A percentile compares a stretch with the other conserved stretches of the same genome.
Evolutionary conservation across 2,797 vertebrate genomes (phyloP).

Genomic region (Alcedo atthis): DNA sequence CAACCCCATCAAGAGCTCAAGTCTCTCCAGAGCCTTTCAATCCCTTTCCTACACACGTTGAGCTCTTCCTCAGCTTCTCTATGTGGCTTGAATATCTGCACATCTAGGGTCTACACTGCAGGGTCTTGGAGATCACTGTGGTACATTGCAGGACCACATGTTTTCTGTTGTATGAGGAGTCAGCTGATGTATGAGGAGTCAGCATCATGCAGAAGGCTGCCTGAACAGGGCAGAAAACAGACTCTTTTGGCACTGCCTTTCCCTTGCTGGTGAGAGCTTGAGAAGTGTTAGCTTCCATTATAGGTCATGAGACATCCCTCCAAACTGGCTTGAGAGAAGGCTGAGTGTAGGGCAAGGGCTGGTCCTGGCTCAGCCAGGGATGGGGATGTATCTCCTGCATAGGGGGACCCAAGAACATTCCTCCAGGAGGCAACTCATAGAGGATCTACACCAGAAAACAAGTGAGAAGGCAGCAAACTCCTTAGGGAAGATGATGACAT

Average conservation of each 20-base stretch:
- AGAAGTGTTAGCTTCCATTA: neutral
- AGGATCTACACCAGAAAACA: neutral
- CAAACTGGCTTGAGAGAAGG: neutral
- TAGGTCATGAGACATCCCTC: neutral
- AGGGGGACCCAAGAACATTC: neutral
- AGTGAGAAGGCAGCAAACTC: neutral
- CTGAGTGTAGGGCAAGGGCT: neutral
- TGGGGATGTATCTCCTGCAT: neutral
- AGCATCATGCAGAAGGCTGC: neutral
- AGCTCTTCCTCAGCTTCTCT: neutral
- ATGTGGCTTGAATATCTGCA: neutral
- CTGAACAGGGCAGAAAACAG: neutral
- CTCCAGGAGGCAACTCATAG: neutral
- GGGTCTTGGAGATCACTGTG: neutral
- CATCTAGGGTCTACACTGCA: neutral
- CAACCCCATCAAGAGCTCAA: neutral
- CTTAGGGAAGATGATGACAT: neutral
- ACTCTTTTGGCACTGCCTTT: neutral
- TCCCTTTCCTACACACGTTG: neutral
- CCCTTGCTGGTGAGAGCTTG: neutral
- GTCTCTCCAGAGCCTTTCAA: neutral
- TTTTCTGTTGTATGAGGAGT: neutral
- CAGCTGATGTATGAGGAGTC: neutral
- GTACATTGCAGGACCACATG: neutral
- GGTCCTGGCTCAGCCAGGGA: neutral